Base-by-base conservation (phyloP, 2,888 invertebrate genomes). In the Meliscaeva auricollis region DNA sequence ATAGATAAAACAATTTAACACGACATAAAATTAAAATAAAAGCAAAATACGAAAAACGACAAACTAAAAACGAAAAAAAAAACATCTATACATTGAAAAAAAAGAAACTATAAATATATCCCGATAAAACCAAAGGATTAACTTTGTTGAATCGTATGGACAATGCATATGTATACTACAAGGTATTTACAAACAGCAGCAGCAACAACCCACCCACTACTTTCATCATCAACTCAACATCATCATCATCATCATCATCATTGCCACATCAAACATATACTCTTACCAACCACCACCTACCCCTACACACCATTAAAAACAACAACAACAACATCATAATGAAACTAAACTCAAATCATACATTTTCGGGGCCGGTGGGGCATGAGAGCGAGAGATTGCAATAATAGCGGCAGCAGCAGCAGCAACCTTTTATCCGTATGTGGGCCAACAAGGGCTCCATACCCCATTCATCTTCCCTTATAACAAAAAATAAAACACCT, bases 81-180 rank as follows among this genome's bases (percentile, higher is more conserved):
- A 64, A 46, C 64, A 46, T 17, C 46, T 30, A 44, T 15, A 62
- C 62, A 17, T 46, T 26, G 15, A 64, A 15, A 64, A 17, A 46
- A 26, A 48, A 6, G 11, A n/a, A n/a, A n/a, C n/a, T n/a, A 35
- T 48, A 66, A 68, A 68, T 15, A 83, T 70, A 79, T 46, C 52
- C 68, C 83, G 74, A 83, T 78, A 78, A 83, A 73, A 68, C 72
- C 66, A 83, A 80, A 81, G 85, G 81, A 81, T 85, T 81, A 81
- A 76, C 80, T 81, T 85, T 85, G 77, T 85, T 85, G 80, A 89
- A 90, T 91, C 91, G 90, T 91, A 91, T 91, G 91, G 91, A 91
- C 91, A 91, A 91, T 91, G 91, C 91, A 89, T 91, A 91, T 90
- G 91, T 91, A 89, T 91, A 91, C 91, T 91, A 91, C 90, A 91